Evolutionary conservation across 2,888 invertebrate genomes (phyloP).

Genomic region (Hypomecis punctinalis): DNA sequence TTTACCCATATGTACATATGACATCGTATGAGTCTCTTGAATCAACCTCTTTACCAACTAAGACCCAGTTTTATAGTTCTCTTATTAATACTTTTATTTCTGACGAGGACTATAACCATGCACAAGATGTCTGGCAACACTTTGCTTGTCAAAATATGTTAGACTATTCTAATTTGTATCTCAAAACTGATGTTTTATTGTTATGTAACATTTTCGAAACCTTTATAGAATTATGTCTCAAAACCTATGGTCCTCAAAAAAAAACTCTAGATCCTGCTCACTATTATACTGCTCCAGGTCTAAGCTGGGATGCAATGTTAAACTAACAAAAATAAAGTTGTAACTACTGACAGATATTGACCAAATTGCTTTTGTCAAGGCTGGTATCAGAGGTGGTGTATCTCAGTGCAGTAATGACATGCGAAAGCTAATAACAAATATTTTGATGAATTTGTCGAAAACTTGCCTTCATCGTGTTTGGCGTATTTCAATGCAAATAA

Average conservation of each 20-base stretch:
- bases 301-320: slow-evolving; percentile 40
- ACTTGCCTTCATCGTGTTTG: slow-evolving; percentile 21
- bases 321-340: too few relatives aligned
- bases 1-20: slow-evolving; percentile 10
- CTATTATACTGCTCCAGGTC: slow-evolving; percentile 29
- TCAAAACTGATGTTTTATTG: slow-evolving; percentile 38
- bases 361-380: slow-evolving; percentile 10
- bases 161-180: slow-evolving; percentile 37
- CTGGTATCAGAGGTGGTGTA: slow-evolving; percentile 35
- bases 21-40: slow-evolving; percentile 1
- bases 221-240: slow-evolving; percentile 36
- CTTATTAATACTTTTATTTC: slow-evolving; percentile 8
- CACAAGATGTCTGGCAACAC: slow-evolving; percentile 25
- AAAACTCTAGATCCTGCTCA: too few relatives aligned
- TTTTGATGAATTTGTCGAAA: slow-evolving; percentile 10
- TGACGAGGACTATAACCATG: slow-evolving; percentile 25
- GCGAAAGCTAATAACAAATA: slow-evolving; percentile 26
- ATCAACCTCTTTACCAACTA: slow-evolving; percentile 3
- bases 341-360: slow-evolving; percentile 19
- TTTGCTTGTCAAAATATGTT: slow-evolving; percentile 49
- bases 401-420: slow-evolving; percentile 19
- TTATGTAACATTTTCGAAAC: slow-evolving; percentile 39
- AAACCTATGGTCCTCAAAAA: slow-evolving; percentile 24
- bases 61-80: slow-evolving; percentile 11
- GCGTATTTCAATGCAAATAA: slow-evolving; percentile 36